These are phyloP conservation scores for Pterocles orientalis DNA, from an alignment of 2,113 vertebrate genomes.

Conservation along the genomic window DNA sequence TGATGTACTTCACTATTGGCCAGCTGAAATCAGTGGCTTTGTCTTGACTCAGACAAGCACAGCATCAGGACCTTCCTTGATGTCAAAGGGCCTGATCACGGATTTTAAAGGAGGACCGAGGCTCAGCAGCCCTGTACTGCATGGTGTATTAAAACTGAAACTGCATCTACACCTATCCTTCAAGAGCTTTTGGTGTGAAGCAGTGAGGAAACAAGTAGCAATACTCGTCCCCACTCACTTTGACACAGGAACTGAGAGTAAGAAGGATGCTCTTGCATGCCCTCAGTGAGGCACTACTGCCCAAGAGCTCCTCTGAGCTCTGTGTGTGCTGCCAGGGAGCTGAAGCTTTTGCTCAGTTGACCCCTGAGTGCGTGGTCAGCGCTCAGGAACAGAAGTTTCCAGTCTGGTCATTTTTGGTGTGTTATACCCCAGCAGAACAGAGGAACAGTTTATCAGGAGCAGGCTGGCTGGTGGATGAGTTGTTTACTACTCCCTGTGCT, in stretches of 20 bases:
- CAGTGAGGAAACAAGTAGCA: not conserved
- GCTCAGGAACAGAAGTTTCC: not conserved
- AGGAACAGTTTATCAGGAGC: not conserved
- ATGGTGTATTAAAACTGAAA: not conserved
- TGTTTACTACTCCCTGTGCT: not conserved
- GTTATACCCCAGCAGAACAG: not conserved
- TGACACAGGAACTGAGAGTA: not conserved
- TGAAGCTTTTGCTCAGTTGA: not conserved
- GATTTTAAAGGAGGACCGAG: not conserved
- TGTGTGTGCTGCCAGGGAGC: not conserved
- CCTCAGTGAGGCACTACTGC: not conserved
- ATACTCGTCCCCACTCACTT: accelerated
- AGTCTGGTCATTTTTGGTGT: not conserved
- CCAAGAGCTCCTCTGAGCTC: not conserved
- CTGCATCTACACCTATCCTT: not conserved
- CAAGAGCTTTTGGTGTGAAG: not conserved
- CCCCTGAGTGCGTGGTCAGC: not conserved
- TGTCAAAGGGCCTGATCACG: not conserved
- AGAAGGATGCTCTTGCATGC: not conserved
- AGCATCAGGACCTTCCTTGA: not conserved
- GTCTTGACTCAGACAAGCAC: not conserved
- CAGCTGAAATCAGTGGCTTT: not conserved
- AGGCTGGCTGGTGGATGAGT: not conserved
- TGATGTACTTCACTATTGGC: not conserved
- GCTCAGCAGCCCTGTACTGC: not conserved